Evolutionary conservation across 2,797 vertebrate genomes (phyloP).

Genomic region (Oryzias sinensis): DNA sequence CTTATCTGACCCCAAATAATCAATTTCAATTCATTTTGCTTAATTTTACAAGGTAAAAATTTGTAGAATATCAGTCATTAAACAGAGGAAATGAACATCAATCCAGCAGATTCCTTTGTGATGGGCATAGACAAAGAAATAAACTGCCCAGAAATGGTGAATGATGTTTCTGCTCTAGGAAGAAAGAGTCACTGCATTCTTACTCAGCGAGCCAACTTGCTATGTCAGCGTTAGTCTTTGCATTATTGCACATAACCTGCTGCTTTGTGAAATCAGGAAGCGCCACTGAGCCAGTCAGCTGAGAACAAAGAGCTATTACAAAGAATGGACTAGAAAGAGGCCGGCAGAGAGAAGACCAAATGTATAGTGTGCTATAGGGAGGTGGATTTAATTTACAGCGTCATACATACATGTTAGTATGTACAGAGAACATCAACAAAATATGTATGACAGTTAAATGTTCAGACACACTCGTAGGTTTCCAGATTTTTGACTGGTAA

Average conservation of each 20-base stretch:
- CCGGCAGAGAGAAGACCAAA: slow-evolving; percentile 1
- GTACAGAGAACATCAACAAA: too few species aligned
- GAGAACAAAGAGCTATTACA: slow-evolving; percentile 10
- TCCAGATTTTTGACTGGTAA: too few species aligned
- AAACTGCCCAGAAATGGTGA: slow-evolving; percentile 19
- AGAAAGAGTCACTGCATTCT: slow-evolving; percentile 1
- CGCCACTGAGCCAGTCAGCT: background rate
- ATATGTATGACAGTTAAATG: too few species aligned
- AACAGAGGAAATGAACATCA: slow-evolving; percentile 23
- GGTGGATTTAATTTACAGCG: background rate
- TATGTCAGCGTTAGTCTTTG: background rate
- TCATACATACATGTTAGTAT: too few species aligned
- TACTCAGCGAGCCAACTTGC: slow-evolving; percentile 1
- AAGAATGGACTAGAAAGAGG: slow-evolving; percentile 17
- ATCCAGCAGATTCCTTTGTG: slow-evolving; percentile 20
- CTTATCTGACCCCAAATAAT: slow-evolving; percentile 38
- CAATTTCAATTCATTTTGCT: slow-evolving; percentile 25
- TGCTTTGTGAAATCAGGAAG: slow-evolving; percentile 16
- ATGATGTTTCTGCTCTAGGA: slow-evolving; percentile 1
- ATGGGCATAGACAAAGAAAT: slow-evolving; percentile 11
- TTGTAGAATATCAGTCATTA: slow-evolving; percentile 37
- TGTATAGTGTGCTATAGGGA: background rate
- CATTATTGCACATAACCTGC: slow-evolving; percentile 1
- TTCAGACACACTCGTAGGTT: too few species aligned
- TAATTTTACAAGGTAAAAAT: slow-evolving; percentile 20